A percentile compares a stretch with the other conserved stretches of the same genome.
Evolutionary conservation across 2,113 vertebrate genomes (phyloP).

Genomic region (Pachypanchax playfairii): DNA sequence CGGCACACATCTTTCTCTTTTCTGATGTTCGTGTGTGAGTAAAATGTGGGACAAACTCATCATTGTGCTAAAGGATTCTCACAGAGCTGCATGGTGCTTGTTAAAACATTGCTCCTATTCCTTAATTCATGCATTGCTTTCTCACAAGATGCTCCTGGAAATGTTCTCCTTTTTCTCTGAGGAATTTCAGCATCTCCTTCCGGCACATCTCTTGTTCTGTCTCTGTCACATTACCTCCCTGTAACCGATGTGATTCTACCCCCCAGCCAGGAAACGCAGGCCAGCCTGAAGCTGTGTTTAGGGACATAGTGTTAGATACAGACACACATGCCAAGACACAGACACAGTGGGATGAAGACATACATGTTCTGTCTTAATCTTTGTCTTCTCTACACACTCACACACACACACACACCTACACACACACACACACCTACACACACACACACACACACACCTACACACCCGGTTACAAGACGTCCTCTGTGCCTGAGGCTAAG

Average conservation of each 20-base stretch:
- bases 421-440: constrained; percentile 12
- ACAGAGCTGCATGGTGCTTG: constrained; percentile 1
- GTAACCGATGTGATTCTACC: constrained; percentile 45
- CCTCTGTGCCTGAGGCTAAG: constrained; percentile 61
- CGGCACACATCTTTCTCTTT: constrained; percentile 51
- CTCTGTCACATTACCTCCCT: constrained; percentile 56
- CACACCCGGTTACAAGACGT: constrained; percentile 28
- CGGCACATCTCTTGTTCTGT: constrained; percentile 63
- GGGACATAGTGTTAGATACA: constrained; percentile 55
- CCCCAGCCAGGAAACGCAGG: constrained; percentile 62
- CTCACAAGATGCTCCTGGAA: constrained; percentile 38
- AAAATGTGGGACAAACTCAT: constrained; percentile 13
- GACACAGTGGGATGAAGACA: constrained; percentile 44
- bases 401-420: neutral
- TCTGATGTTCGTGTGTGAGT: constrained; percentile 31
- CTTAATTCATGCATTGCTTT: constrained; percentile 23
- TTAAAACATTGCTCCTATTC: constrained; percentile 7
- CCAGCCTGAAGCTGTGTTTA: constrained; percentile 66
- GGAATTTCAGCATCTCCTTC: constrained; percentile 50
- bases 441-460: constrained; percentile 24
- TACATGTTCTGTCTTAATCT: constrained; percentile 39
- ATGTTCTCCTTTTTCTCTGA: constrained; percentile 48
- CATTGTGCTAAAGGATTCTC: constrained; percentile 27
- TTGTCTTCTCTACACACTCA: constrained; percentile 21
- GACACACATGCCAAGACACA: constrained; percentile 53